Evolutionary conservation across 2,888 invertebrate species (phyloP).

Genomic region (Melanophora roralis): DNA sequence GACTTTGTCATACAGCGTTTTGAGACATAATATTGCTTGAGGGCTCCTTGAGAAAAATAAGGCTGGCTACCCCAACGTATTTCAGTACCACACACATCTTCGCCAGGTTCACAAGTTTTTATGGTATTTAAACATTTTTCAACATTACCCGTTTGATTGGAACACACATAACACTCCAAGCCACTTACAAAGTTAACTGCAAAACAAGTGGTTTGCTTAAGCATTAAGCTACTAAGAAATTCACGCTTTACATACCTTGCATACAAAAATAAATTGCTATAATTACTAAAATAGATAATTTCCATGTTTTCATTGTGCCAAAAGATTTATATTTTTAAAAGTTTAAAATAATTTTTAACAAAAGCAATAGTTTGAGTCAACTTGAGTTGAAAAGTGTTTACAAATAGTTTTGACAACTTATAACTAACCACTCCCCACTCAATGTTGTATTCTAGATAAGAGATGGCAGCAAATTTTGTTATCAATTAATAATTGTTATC

Average conservation of each 20-base stretch:
- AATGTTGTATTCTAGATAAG: slow-evolving; percentile 9
- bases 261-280: slow-evolving; percentile 69
- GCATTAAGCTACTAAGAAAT: background rate
- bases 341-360: slow-evolving; percentile 1
- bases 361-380: slow-evolving; percentile 3
- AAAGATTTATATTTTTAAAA: background rate
- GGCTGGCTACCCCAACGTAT: slow-evolving; percentile 95
- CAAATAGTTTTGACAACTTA: slow-evolving; percentile 38
- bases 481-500: background rate
- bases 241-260: slow-evolving; percentile 66
- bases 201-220: no score
- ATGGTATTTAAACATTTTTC: slow-evolving; percentile 96
- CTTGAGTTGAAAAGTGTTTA: slow-evolving; percentile 57
- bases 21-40: slow-evolving; percentile 94
- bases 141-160: slow-evolving; percentile 92
- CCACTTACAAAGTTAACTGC: slow-evolving; percentile 76
- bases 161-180: slow-evolving; percentile 96
- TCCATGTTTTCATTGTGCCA: slow-evolving; percentile 70
- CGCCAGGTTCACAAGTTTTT: slow-evolving; percentile 90
- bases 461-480: background rate
- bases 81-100: slow-evolving; percentile 83
- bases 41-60: slow-evolving; percentile 94
- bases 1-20: slow-evolving; percentile 91
- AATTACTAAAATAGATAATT: slow-evolving; percentile 67
- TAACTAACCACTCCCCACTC: slow-evolving; percentile 60